Evolutionary conservation across 2,888 invertebrate species (phyloP).

Genomic region (Apodemia duryi): DNA sequence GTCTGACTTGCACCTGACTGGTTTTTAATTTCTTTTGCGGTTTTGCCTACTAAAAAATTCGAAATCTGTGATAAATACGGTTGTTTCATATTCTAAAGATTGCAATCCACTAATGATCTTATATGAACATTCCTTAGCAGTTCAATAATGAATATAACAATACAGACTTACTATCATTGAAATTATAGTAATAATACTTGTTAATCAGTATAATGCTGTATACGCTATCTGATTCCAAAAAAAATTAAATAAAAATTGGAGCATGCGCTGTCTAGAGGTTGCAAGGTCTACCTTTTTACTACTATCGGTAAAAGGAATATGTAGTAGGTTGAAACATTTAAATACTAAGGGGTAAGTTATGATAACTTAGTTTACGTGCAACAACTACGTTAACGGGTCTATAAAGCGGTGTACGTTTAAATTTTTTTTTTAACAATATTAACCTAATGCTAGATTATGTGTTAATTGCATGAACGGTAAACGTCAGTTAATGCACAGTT

Average conservation of each 20-base stretch:
- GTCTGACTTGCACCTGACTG: too few relatives aligned
- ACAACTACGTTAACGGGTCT: conserved; percentile 43
- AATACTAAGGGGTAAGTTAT: conserved; percentile 47
- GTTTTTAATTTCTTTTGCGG: too few relatives aligned
- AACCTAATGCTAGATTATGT: neutral
- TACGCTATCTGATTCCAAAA: neutral
- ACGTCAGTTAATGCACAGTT: neutral
- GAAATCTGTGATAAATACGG: too few relatives aligned
- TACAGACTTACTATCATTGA: too few relatives aligned
- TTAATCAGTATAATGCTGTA: neutral
- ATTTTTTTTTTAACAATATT: neutral
- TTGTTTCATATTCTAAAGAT: too few relatives aligned
- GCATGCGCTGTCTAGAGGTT: conserved; percentile 17
- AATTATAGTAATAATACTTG: too few relatives aligned
- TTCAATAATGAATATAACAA: too few relatives aligned
- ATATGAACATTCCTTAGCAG: too few relatives aligned
- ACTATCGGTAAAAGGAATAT: conserved; percentile 32
- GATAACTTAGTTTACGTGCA: conserved; percentile 46
- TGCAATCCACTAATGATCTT: too few relatives aligned
- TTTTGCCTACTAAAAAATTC: too few relatives aligned
- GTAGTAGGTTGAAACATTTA: conserved; percentile 47
- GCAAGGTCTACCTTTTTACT: conserved; percentile 29
- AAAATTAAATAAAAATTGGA: neutral
- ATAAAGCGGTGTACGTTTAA: conserved; percentile 42
- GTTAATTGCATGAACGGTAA: neutral